Base-by-base conservation (phyloP, 2,797 vertebrate genomes). In the Dipus sagitta region DNA sequence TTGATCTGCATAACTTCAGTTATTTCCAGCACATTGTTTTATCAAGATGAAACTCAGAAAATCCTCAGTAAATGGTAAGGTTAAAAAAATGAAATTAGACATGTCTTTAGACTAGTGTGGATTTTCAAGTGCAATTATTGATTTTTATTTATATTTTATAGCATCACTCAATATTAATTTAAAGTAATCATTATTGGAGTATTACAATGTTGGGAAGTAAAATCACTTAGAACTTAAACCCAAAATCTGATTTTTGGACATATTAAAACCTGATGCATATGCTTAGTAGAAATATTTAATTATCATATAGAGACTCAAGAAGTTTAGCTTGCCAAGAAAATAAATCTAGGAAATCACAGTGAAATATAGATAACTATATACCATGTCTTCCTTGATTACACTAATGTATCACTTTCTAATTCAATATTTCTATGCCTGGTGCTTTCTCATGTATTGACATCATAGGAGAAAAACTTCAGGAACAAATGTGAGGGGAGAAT, bases 271-370 rank as follows among this genome's bases (percentile, higher is more conserved):
- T 85, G 62, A 87, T 87, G 23, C 10, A 87, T 58, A 80, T 75
- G 70, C 17, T 67, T 24, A 88, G 83, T 9, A 88, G 52, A 88
- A 84, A 88, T 77, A 80, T 84, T 93, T 84, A 5, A 28, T 24
- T 71, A 60, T 60, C 6, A 52, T 60, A 3, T 76, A 70, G 71
- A 34, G 42, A 79, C 34, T 71, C 26, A 76, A 93, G 86, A 86
- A 82, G 60, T 83, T 87, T 92, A 85, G 26, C 26, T 92, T 83
- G 24, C 5, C 24, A 42, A 87, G 24, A 65, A 92, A 86, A 71
- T 71, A 92, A 90, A 88, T 82, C 80, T 70, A 8, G 24, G 4
- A 86, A n/a, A 78, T 2, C 14, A 2, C 11, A 77, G 67, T 72
- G 30, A 42, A 95, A 86, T 88, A 72, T 70, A 70, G 0, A 42